Evolutionary conservation across 2,888 invertebrate species (phyloP).

Genomic region (Eupithecia subumbrata): DNA sequence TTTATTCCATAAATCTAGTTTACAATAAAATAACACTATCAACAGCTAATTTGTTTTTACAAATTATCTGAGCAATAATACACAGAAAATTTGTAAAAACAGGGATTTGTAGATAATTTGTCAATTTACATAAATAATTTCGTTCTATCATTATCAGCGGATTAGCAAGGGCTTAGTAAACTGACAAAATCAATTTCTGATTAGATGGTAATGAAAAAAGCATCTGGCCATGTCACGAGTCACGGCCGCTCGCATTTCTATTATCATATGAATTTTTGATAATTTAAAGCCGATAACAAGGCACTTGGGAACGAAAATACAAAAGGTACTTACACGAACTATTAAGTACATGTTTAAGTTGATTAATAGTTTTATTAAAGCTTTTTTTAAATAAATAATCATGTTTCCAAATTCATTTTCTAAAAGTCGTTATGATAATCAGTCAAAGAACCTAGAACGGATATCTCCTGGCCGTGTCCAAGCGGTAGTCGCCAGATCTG

Average conservation of each 20-base stretch:
- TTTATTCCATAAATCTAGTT: too few relatives aligned
- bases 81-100: not conserved
- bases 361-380: not conserved
- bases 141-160: not conserved
- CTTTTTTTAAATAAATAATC: not conserved
- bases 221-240: conserved; percentile 1
- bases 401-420: not conserved
- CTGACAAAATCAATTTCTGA: not conserved
- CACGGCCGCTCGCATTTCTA: not conserved
- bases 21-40: not conserved
- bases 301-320: not conserved
- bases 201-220: not conserved
- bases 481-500: conserved; percentile 59
- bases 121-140: not conserved
- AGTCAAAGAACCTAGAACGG: conserved; percentile 43
- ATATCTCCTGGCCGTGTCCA: conserved; percentile 53
- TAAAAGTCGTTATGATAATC: not conserved
- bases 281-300: not conserved
- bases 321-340: not conserved
- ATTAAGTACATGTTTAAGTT: not conserved
- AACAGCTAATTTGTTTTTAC: not conserved
- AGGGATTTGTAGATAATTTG: not conserved
- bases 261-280: not conserved
- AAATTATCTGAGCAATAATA: not conserved
- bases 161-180: not conserved